Evolutionary conservation across 2,113 vertebrate species (phyloP).

Genomic region (Oxygymnocypris stewartii): DNA sequence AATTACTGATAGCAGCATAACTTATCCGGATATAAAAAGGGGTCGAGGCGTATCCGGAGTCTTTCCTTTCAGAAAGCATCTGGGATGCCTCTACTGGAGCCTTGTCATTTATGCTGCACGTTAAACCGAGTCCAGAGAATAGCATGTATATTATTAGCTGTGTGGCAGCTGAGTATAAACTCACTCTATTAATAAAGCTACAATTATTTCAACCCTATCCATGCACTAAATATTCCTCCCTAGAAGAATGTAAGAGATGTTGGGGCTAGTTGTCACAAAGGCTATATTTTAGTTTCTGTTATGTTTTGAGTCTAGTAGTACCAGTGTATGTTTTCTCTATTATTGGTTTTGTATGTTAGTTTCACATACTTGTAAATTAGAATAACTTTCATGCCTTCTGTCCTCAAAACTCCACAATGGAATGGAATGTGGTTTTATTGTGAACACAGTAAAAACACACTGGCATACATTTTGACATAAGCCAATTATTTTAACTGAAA

Average conservation of each 20-base stretch:
- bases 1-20: slow-evolving; percentile 35
- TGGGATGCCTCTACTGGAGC: slow-evolving; percentile 50
- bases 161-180: slow-evolving; percentile 73
- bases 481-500: not conserved
- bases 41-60: slow-evolving; percentile 25
- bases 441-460: not conserved
- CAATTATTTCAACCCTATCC: slow-evolving; percentile 59
- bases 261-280: not conserved
- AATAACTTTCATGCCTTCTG: not conserved
- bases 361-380: not conserved
- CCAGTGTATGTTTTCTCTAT: not conserved
- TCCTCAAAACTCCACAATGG: not conserved
- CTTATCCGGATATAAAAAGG: slow-evolving; percentile 50
- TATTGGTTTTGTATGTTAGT: not conserved
- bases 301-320: not conserved
- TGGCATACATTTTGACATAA: not conserved
- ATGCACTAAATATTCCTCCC: slow-evolving; percentile 49
- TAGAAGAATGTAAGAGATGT: not conserved
- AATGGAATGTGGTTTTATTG: not conserved
- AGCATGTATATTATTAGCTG: slow-evolving; percentile 69
- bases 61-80: slow-evolving; percentile 51
- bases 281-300: not conserved
- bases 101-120: slow-evolving; percentile 56
- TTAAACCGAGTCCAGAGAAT: slow-evolving; percentile 45
- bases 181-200: slow-evolving; percentile 69